Base-by-base conservation (phyloP, 1,140 invertebrate genomes). In the Neuroterus valhalla region DNA sequence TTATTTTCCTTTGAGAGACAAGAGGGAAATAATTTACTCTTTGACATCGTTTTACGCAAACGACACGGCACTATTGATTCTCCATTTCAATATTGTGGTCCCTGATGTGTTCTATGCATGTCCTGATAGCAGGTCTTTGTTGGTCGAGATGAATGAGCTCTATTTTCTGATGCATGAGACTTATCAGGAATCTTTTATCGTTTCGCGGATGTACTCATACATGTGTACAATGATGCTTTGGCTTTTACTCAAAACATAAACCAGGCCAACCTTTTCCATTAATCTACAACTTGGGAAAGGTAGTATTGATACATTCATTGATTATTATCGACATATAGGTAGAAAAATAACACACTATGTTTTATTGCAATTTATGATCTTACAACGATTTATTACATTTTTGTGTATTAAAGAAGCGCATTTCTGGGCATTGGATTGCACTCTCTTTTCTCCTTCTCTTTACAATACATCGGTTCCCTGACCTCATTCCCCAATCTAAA, bases 121-220 rank as follows among this genome's bases (percentile, higher is more conserved):
- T n/a, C 8, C 17, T 8, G n/a, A 48, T 48, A 48, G 46, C 1
- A 17, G 17, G 46, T 6, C 46, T 48, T 48, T 48, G 46, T 48
- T 48, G 46, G n/a, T 48, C 17, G 46, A 48, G 46, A 48, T 48
- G 46, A 48, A 48, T 48, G 46, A 48, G 46, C 46, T 48, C 15
- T 48, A 48, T 48, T 48, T 48, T 48, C 46, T n/a, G 46, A 48
- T 8, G 45, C 45, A 46, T 11, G 11, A n/a, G 45, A 46, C 45
- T n/a, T 46, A 46, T 48, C 17, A 48, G n/a, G 15, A 48, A 48
- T 48, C 46, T 48, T 48, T 48, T 17, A 48, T 48, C 46, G 46
- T 48, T 48, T 48, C n/a, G 17, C 3, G 3, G 17, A 17, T 48
- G 10, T 48, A 48, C 6, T 17, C 17, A 6, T n/a, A 48, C 17